phyloP scores from a whole-genome alignment of 2,113 vertebrate species.

The Podarcis raffonei region DNA sequence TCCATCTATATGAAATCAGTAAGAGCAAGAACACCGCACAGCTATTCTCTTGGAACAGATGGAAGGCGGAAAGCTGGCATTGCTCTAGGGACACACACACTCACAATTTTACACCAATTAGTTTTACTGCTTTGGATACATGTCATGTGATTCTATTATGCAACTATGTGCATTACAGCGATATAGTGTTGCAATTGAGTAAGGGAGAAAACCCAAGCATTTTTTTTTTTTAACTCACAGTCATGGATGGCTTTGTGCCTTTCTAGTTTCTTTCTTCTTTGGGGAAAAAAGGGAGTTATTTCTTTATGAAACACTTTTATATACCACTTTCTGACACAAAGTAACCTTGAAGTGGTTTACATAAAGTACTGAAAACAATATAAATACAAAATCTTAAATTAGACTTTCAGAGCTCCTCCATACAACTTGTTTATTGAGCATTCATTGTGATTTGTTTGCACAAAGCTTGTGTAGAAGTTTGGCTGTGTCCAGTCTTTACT shows the following conservation, averaged over 20 bases:
- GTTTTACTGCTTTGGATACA: constrained; percentile 46
- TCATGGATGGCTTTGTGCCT: neutral
- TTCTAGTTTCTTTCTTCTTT: neutral
- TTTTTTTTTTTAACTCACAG: neutral
- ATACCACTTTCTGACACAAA: too few species aligned
- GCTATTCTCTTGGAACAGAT: neutral
- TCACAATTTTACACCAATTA: constrained; percentile 32
- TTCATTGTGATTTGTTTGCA: too few species aligned
- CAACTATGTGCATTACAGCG: constrained; percentile 43
- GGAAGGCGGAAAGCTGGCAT: neutral
- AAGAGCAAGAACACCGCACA: neutral
- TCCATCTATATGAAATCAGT: neutral
- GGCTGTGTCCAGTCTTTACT: too few species aligned
- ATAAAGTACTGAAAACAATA: too few species aligned
- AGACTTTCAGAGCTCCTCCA: too few species aligned
- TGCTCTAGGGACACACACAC: neutral
- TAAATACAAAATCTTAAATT: too few species aligned
- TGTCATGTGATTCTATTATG: constrained; percentile 40
- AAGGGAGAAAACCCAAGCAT: too few species aligned
- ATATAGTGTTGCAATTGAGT: constrained; percentile 33
- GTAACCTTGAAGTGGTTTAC: too few species aligned
- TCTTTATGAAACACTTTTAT: too few species aligned
- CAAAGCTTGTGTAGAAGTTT: too few species aligned
- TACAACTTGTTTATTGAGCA: too few species aligned
- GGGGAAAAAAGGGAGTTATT: too few species aligned